A percentile compares a stretch with the other conserved stretches of the same genome.
phyloP scores from a whole-genome alignment of 2,797 vertebrate species.

The Adelosebastes latens region DNA sequence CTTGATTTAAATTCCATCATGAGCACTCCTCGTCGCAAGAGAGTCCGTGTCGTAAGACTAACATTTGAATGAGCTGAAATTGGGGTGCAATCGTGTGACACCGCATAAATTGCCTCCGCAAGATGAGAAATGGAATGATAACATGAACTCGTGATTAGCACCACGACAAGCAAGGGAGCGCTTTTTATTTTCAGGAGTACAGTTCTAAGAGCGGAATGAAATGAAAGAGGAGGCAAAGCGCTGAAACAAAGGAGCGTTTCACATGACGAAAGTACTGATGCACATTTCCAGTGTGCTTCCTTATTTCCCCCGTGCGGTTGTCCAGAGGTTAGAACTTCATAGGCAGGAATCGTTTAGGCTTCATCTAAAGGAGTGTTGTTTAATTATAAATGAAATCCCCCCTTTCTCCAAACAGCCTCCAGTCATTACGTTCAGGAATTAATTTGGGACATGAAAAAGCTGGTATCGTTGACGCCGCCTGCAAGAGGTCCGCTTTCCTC shows the following conservation, averaged over 20 bases:
- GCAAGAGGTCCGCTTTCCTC: slow-evolving; percentile 56
- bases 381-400: slow-evolving; percentile 72
- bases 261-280: background rate
- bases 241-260: slow-evolving; percentile 8
- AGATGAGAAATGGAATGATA: slow-evolving; percentile 71
- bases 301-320: slow-evolving; percentile 23
- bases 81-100: slow-evolving; percentile 74
- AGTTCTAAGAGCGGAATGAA: slow-evolving; percentile 29
- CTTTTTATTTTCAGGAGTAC: slow-evolving; percentile 39
- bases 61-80: slow-evolving; percentile 75
- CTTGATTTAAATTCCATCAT: slow-evolving; percentile 71
- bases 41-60: slow-evolving; percentile 56
- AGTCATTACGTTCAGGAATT: slow-evolving; percentile 72
- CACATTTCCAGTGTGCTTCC: slow-evolving; percentile 1
- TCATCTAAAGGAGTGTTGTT: slow-evolving; percentile 59
- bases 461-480: slow-evolving; percentile 55
- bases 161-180: slow-evolving; percentile 22
- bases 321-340: slow-evolving; percentile 55
- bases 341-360: slow-evolving; percentile 49
- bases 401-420: slow-evolving; percentile 58
- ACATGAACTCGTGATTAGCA: slow-evolving; percentile 63
- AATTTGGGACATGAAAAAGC: slow-evolving; percentile 74
- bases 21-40: slow-evolving; percentile 39
- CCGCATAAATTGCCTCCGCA: slow-evolving; percentile 68
- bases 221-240: background rate